phyloP scores from a whole-genome alignment of 2,113 vertebrate genomes.

The Falcunculus frontatus region DNA sequence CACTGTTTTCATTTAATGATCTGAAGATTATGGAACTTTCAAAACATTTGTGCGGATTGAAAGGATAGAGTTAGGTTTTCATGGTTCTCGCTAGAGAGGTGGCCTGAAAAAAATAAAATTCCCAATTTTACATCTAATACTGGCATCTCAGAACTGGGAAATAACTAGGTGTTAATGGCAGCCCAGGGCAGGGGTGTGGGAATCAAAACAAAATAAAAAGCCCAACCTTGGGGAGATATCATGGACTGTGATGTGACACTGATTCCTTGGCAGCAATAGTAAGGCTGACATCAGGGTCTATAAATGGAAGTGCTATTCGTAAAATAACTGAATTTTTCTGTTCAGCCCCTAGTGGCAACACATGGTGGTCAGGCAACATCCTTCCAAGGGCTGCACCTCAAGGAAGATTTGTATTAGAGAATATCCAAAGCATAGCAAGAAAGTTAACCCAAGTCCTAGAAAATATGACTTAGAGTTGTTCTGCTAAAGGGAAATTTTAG shows the following conservation, averaged over 20 bases:
- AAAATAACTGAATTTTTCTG: neutral
- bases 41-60: neutral
- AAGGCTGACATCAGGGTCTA: neutral
- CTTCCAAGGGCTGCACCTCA: neutral
- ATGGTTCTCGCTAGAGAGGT: neutral
- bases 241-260: neutral
- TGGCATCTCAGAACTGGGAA: neutral
- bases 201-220: neutral
- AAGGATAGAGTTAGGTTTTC: neutral
- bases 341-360: neutral
- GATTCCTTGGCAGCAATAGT: neutral
- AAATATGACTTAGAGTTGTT: neutral
- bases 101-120: neutral
- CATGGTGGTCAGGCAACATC: neutral
- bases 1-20: neutral
- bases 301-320: neutral
- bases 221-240: fast-evolving
- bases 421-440: neutral
- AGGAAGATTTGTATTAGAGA: neutral
- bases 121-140: neutral
- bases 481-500: neutral
- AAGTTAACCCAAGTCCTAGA: neutral
- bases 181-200: neutral
- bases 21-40: neutral
- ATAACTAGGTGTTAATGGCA: neutral